Base-by-base conservation (phyloP, 2,888 invertebrate species). In the Scaeva pyrastri region DNA sequence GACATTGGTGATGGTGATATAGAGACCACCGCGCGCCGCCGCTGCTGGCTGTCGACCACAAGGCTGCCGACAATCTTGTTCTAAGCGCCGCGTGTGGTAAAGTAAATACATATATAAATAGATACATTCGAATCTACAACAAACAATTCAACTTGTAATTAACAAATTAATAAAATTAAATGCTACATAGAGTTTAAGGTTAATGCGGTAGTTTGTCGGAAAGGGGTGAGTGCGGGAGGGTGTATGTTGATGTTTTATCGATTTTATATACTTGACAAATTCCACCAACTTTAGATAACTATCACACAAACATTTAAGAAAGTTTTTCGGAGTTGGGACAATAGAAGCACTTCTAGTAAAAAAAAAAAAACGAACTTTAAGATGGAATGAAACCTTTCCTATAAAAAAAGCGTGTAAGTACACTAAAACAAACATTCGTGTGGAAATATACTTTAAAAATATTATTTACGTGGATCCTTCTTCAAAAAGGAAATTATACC, bases 131-230 rank as follows among this genome's bases (percentile, higher is more conserved):
- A 31, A 31, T 31, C 31, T 31, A 31, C 31, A 31, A 31, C 31
- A 31, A 31, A 31, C 31, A 31, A 73, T 60, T 62, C 70, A 74
- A 78, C 64, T 60, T 82, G 82, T 74, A 82, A 77, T 86, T 86
- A 82, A 82, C 86, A 86, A 86, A 86, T 82, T 86, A 86, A 86
- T 86, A 74, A 68, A 86, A 85, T 85, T 85, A 77, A 72, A 81
- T 64, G 48, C 26, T 71, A 72, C 16, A 14, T 26, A 10, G 31
- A 12, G 39, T 26, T 58, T 36, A 21, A 12, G 14, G 23, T 23
- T 14, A 52, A 31, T 31, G 31, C 31, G 23, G 50, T 39, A 45
- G 8, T 16, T n/a, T 2, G 16, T 6, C 19, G 19, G 31, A 3
- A 10, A 41, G 23, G 1, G 21, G 16, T 2, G 39, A 6, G 14